These are phyloP conservation scores for Pelvicachromis taeniatus DNA, from an alignment of 2,113 vertebrate genomes.

Conservation along the genomic window DNA sequence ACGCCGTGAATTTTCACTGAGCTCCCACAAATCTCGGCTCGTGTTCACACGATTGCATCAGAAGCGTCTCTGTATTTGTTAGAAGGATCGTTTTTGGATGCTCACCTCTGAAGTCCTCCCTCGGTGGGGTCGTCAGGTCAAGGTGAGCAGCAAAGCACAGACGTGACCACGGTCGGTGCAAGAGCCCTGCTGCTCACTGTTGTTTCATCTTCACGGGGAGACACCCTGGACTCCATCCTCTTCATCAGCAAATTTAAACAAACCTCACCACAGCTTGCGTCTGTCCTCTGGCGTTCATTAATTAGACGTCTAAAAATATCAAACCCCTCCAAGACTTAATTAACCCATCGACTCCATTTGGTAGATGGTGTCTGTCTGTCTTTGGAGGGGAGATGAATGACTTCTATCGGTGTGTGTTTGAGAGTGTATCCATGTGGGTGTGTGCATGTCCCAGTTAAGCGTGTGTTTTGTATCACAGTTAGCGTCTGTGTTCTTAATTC, in stretches of 20 bases:
- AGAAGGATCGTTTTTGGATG: too few species aligned
- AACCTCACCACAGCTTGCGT: conserved; percentile 67
- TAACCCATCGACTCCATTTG: conserved; percentile 70
- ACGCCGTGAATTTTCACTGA: conserved; percentile 32
- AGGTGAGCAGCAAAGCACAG: not conserved
- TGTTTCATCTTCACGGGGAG: conserved; percentile 15
- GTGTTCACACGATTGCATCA: not conserved
- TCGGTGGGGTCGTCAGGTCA: not conserved
- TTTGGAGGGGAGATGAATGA: conserved; percentile 48
- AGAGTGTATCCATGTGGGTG: not conserved
- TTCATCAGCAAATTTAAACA: conserved; percentile 67
- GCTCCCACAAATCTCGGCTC: not conserved
- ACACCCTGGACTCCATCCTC: conserved; percentile 23
- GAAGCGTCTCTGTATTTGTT: too few species aligned
- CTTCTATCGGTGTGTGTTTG: conserved; percentile 40
- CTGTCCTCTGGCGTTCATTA: conserved; percentile 69
- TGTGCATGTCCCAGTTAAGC: not conserved
- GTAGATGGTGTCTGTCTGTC: conserved; percentile 41
- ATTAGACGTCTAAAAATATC: conserved; percentile 80
- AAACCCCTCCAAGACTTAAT: conserved; percentile 78
- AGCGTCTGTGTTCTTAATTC: not conserved
- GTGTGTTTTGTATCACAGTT: not conserved
- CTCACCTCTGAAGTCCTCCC: not conserved
- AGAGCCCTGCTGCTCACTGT: not conserved
- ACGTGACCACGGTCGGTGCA: not conserved